Evolutionary conservation across 2,888 invertebrate species (phyloP).

Genomic region (Deilephila elpenor): DNA sequence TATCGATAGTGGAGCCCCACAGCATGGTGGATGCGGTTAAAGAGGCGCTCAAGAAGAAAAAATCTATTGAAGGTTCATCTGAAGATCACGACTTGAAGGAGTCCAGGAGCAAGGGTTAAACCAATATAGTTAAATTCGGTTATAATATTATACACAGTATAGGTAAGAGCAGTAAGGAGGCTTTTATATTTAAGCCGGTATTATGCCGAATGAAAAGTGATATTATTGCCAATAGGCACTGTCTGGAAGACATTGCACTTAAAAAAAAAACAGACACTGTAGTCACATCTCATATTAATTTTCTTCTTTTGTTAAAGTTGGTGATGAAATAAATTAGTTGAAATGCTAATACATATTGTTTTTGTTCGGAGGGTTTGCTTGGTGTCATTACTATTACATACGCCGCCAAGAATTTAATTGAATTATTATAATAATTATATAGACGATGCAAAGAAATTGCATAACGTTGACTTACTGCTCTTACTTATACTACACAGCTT

Average conservation of each 20-base stretch:
- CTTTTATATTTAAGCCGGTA: neutral
- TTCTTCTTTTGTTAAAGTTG: too few species aligned
- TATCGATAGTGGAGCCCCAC: conserved; percentile 84
- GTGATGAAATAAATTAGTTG: too few species aligned
- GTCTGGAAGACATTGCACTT: too few species aligned
- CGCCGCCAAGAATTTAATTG: too few species aligned
- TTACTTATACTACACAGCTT: neutral
- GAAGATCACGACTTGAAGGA: conserved; percentile 71
- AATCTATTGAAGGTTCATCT: conserved; percentile 57
- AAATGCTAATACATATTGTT: too few species aligned
- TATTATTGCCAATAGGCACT: too few species aligned
- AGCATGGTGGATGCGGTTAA: conserved; percentile 86
- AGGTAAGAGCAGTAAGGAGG: conserved; percentile 18
- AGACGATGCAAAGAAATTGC: too few species aligned
- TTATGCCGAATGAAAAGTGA: neutral
- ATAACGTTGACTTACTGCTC: neutral
- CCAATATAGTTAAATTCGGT: neutral
- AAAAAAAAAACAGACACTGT: too few species aligned
- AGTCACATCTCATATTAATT: too few species aligned
- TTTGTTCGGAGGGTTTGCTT: too few species aligned
- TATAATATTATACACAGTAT: conserved; percentile 14
- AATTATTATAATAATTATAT: too few species aligned
- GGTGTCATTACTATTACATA: too few species aligned
- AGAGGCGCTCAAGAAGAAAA: conserved; percentile 83
- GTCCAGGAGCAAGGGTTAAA: conserved; percentile 75